Base-by-base conservation (phyloP, 1,140 invertebrate genomes). In the Probaryconus sp. region DNA sequence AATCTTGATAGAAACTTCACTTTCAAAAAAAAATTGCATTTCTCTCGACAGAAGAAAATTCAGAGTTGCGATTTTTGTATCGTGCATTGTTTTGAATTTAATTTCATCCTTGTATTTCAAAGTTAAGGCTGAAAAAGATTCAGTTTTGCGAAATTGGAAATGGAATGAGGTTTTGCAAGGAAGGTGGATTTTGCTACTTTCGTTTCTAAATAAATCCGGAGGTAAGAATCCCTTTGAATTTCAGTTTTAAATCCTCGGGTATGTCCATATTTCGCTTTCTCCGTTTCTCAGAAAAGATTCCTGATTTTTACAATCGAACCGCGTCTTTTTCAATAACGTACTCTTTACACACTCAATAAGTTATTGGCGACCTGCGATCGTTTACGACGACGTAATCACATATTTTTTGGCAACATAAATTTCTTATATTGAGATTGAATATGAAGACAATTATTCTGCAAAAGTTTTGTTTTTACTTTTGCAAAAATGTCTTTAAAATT, bases 281-380 rank as follows among this genome's bases (percentile, higher is more conserved):
- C 77, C 31, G 13, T 38, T 80, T 79, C 77, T 50, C 38, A 77
- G 78, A 78, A 78, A 17, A 20, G 50, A 45, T 50, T 67, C 11
- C 50, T 43, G 21, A 69, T 70, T 76, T 80, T 80, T 80, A 80
- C 76, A 78, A 78, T 70, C 74, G 60, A 71, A 69, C 76, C 77
- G 79, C 74, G 71, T 73, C 76, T 55, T 63, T 77, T 64, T 60
- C 76, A 74, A 65, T 69, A 43, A 77, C 64, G 63, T 13, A 30
- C 33, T 48, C n/a, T n/a, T n/a, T 60, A 55, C 67, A 64, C 75
- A 70, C 65, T 70, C 75, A 69, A 77, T 77, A 70, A 69, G 71
- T 67, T 74, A 77, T 74, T 73, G 69, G 55, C 50, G 45, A 72
- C 69, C 26, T 16, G n/a, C 28, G 38, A 35, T 14, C 60, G 51